Conservation (phyloP, 2,888 invertebrate genomes). For the Petrolisthes manimaculis region DNA sequence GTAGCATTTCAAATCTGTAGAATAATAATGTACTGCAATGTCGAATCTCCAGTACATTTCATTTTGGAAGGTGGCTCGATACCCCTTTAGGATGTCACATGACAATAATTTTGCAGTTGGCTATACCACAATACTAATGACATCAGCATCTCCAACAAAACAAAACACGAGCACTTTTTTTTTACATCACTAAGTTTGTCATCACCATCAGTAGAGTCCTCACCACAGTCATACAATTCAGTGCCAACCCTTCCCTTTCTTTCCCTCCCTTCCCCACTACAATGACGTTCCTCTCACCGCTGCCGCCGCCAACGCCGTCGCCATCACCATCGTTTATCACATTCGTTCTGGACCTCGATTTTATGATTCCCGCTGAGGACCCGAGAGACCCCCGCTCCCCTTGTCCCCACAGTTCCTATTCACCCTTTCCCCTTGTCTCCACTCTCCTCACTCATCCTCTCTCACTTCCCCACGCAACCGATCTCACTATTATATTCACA, state of each 20-base stretch:
- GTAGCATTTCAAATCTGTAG: no score
- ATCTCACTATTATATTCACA: no score
- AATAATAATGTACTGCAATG: no score
- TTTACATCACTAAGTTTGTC: no score
- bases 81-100: no score
- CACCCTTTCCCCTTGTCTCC: neutral
- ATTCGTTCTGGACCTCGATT: conserved; percentile 48
- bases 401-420: neutral
- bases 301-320: neutral
- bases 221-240: neutral
- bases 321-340: conserved; percentile 42
- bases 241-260: neutral
- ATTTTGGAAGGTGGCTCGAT: no score
- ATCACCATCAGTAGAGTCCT: neutral
- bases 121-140: no score
- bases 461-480: neutral
- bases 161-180: no score
- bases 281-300: neutral
- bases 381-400: conserved; percentile 1
- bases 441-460: neutral
- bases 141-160: no score
- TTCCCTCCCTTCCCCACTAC: neutral
- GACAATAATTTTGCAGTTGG: no score
- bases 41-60: no score
- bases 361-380: conserved; percentile 34